Evolutionary conservation across 2,888 invertebrate genomes (phyloP).

Genomic region (Synanthedon vespiformis): DNA sequence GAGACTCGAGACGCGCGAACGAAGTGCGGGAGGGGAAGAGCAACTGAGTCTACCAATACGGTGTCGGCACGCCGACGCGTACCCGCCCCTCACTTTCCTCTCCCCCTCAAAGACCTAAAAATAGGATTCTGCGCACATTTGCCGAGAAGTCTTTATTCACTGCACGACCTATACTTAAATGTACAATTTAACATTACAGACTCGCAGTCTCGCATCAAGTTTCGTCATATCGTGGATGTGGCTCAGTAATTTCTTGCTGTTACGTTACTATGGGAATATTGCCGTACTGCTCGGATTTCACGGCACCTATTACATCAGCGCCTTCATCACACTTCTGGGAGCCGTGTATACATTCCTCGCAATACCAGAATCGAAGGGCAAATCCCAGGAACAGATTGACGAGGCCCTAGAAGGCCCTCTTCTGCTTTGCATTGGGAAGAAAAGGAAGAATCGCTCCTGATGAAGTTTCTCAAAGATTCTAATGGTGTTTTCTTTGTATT

Average conservation of each 20-base stretch:
- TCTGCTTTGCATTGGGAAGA: constrained; percentile 17
- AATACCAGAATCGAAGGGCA: constrained; percentile 52
- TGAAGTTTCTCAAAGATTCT: constrained; percentile 30
- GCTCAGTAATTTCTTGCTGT: constrained; percentile 53
- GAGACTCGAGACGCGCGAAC: too few relatives aligned
- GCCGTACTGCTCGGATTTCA: constrained; percentile 49
- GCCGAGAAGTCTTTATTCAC: too few relatives aligned
- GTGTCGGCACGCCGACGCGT: too few relatives aligned
- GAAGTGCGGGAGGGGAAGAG: too few relatives aligned
- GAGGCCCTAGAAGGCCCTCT: constrained; percentile 42
- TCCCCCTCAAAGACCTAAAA: too few relatives aligned
- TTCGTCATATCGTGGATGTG: constrained; percentile 60
- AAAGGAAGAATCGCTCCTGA: constrained; percentile 30
- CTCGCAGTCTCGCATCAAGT: constrained; percentile 55
- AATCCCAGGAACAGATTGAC: constrained; percentile 44
- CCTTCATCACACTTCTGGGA: constrained; percentile 44
- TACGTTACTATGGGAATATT: constrained; percentile 52
- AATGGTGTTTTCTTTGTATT: constrained; percentile 12
- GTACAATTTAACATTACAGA: constrained; percentile 19
- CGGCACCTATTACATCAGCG: constrained; percentile 52
- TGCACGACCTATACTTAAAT: too few relatives aligned
- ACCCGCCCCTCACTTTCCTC: too few relatives aligned
- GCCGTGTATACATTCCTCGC: constrained; percentile 38
- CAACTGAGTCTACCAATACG: too few relatives aligned
- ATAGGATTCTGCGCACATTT: too few relatives aligned